Base-by-base conservation (phyloP, 2,113 vertebrate species). In the Opisthocomus hoazin region DNA sequence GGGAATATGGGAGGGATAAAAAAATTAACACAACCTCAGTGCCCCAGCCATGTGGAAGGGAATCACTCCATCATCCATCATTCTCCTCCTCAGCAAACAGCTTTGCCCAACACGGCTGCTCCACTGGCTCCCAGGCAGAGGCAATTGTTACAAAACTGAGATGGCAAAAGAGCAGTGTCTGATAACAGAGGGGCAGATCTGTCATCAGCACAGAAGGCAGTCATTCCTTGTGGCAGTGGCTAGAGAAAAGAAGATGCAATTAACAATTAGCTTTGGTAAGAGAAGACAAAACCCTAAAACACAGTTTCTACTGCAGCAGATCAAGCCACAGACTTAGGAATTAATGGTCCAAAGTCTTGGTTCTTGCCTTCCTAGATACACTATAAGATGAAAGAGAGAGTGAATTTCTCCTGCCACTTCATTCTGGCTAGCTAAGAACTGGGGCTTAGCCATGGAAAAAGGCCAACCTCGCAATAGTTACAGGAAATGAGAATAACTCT, bases 241-340 rank as follows among this genome's bases (percentile, higher is more conserved):
- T 76, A 79, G 37, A 96, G 68, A 82, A 94, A 92, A 94, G 81
- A 93, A 87, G 92, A 89, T 76, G 87, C 89, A 96, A 96, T 96
- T 96, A 95, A 91, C 84, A 96, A 95, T 89, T 95, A 95, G 91
- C 70, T 95, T 95, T 94, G 87, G 92, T 94, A 96, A 94, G 74
- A 92, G 45, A 91, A 93, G 81, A 87, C 86, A 94, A 89, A 94
- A 68, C 18, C 16, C 50, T 84, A 89, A 84, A 90, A 61, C 32
- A 66, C 16, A 43, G 37, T 63, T 94, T 69, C 41, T 94, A 32
- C 66, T 94, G 81, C 84, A 94, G 58, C 69, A 94, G 75, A 96
- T 94, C 64, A 84, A 92, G 70, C 61, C 77, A 92, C 53, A 96
- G 81, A 74, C 81, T 84, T 61, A 27, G 29, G 63, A 91, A 84